Conservation (phyloP, 2,113 vertebrate genomes). For the Pristiophorus japonicus region DNA sequence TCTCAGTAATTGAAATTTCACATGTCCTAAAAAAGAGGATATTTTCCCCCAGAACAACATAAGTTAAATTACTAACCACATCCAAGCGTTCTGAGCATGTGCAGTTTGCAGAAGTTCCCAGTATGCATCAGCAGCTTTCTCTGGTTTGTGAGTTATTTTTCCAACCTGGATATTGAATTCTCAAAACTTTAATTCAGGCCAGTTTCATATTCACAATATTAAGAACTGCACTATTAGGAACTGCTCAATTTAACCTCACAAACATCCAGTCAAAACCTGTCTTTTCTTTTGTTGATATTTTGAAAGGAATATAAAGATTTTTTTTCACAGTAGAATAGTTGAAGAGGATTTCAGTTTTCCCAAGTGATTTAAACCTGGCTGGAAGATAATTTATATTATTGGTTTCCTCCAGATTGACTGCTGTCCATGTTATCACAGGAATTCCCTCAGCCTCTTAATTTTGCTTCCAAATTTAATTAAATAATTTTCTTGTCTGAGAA, state of each 20-base stretch:
- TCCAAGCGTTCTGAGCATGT: not conserved
- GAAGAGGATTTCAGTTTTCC: conserved; percentile 33
- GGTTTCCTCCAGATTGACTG: not conserved
- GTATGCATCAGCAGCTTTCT: too few relatives aligned
- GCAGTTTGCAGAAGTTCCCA: not conserved
- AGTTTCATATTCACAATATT: not conserved
- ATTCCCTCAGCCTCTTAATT: conserved; percentile 8
- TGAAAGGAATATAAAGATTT: conserved; percentile 16
- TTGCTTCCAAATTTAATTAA: conserved; percentile 29
- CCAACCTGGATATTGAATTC: not conserved
- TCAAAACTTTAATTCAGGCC: not conserved
- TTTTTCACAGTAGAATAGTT: not conserved
- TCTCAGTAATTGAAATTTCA: too few relatives aligned
- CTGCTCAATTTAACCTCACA: not conserved
- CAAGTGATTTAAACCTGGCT: conserved; percentile 19
- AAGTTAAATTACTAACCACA: not conserved
- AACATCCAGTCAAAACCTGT: not conserved
- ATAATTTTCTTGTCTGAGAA: conserved; percentile 2
- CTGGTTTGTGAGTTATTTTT: not conserved
- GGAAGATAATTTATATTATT: conserved; percentile 16
- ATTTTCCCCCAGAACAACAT: too few relatives aligned
- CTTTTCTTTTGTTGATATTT: conserved; percentile 19
- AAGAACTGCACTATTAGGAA: not conserved
- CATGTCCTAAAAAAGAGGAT: too few relatives aligned
- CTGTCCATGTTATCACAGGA: conserved; percentile 5